These are phyloP conservation scores for Glyphotaelius pellucidus DNA, from an alignment of 2,888 invertebrate species.

Conservation along the genomic window DNA sequence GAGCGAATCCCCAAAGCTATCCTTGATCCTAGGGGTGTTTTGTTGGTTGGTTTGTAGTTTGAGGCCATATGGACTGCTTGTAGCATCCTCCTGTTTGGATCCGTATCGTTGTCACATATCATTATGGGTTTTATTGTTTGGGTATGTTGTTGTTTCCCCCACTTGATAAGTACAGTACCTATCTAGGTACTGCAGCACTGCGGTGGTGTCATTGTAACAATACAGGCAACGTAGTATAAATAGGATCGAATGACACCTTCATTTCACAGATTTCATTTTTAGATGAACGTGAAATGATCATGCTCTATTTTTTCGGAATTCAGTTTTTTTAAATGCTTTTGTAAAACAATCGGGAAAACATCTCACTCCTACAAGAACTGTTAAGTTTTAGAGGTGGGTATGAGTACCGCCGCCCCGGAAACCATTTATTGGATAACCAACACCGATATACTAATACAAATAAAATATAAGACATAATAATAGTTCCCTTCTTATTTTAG, in stretches of 20 bases:
- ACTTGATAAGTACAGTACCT: not conserved
- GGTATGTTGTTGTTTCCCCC: not conserved
- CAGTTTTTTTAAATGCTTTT: too few species aligned
- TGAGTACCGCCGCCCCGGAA: too few species aligned
- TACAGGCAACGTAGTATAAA: constrained; percentile 1
- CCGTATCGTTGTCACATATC: constrained; percentile 29
- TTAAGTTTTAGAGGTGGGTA: too few species aligned
- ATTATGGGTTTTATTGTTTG: constrained; percentile 9
- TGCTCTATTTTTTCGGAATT: not conserved
- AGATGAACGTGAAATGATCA: not conserved
- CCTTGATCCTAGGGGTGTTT: not conserved
- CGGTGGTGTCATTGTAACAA: not conserved
- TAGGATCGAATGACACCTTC: constrained; percentile 7
- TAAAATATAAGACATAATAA: too few species aligned
- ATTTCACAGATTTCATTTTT: constrained; percentile 5
- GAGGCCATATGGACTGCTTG: constrained; percentile 30
- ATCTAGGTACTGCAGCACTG: too few species aligned
- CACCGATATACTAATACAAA: too few species aligned
- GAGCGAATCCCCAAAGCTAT: not conserved
- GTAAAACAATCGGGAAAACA: too few species aligned
- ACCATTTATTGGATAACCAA: too few species aligned
- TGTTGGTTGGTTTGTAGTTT: constrained; percentile 9
- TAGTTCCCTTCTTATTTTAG: too few species aligned
- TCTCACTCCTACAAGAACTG: too few species aligned
- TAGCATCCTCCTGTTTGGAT: constrained; percentile 8